Base-by-base conservation (phyloP, 2,113 vertebrate species). In the Oncorhynchus gorbuscha region DNA sequence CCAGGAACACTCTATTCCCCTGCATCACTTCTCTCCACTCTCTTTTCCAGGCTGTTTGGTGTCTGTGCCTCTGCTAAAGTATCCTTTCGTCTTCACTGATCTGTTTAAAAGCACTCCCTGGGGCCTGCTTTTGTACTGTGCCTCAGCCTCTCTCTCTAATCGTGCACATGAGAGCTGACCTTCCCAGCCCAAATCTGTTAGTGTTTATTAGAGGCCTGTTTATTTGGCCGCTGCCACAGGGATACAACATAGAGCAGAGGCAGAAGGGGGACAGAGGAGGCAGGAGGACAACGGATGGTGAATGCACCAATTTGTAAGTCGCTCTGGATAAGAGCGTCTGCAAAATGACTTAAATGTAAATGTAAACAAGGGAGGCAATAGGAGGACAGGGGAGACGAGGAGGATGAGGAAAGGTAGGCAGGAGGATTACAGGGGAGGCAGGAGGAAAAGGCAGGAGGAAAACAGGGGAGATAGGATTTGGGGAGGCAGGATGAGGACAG, bases 161-260 rank as follows among this genome's bases (percentile, higher is more conserved):
- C 83, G 87, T 76, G 76, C 75, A 82, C 78, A 79, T 87, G 85
- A 89, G 84, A 73, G 77, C 79, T 89, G 87, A 90, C 87, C 91
- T 85, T 90, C 69, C 81, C 87, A 75, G 77, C 84, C 82, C 88
- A 93, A 92, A 94, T 93, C 92, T 93, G 93, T 89, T 84, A 81
- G 88, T 74, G 82, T 90, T 89, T 84, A 92, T 93, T 92, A 92
- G 82, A 87, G 85, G 87, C 85, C 85, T 89, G 85, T 88, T 87
- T 87, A 90, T 92, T 92, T 90, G 83, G 79, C 77, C 30, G 68
- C 76, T 74, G 68, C 62, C 24, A 78, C 82, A 76, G 71, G 75
- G 24, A 58, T 66, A 79, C 76, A 81, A 48, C 62, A 58, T 12
- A 12, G 72, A 72, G 65, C 5, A 65, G 68, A 73, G 64, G 64